A percentile compares a stretch with the other conserved stretches of the same genome.
Conservation (phyloP, 2,888 invertebrate species). For the Kryphioiulus occultus region DNA sequence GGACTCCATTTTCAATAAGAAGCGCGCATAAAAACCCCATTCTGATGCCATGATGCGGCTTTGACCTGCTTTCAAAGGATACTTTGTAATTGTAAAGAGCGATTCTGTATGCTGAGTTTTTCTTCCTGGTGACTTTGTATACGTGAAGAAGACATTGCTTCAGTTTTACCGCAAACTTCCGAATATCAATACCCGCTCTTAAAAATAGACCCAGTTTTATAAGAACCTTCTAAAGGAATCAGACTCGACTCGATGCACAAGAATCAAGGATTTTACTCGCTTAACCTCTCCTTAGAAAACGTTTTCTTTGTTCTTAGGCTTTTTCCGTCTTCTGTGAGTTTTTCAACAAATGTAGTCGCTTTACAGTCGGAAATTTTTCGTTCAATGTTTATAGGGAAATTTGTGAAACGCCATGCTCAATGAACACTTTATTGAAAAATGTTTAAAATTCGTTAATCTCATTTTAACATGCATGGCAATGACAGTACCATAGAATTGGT, state of each 20-base stretch:
- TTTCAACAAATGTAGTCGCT: background rate
- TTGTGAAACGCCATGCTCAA: too few relatives aligned
- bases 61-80: background rate
- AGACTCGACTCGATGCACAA: background rate
- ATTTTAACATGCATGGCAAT: too few relatives aligned
- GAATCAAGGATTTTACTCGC: slow-evolving; percentile 7
- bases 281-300: background rate
- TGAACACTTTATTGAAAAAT: too few relatives aligned
- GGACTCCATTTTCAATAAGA: background rate
- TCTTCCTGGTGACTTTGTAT: background rate
- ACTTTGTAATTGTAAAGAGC: background rate
- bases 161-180: background rate
- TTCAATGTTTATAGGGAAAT: background rate
- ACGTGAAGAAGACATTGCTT: background rate
- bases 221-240: background rate
- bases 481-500: too few relatives aligned
- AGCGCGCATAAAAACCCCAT: background rate
- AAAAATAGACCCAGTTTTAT: background rate
- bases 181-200: background rate
- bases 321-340: background rate
- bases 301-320: background rate
- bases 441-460: too few relatives aligned
- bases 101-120: background rate
- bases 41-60: background rate
- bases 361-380: background rate